Evolutionary conservation across 2,888 invertebrate genomes (phyloP), one percentile per base, ranked within the genome.

Genomic region (Suillia variegata): DNA sequence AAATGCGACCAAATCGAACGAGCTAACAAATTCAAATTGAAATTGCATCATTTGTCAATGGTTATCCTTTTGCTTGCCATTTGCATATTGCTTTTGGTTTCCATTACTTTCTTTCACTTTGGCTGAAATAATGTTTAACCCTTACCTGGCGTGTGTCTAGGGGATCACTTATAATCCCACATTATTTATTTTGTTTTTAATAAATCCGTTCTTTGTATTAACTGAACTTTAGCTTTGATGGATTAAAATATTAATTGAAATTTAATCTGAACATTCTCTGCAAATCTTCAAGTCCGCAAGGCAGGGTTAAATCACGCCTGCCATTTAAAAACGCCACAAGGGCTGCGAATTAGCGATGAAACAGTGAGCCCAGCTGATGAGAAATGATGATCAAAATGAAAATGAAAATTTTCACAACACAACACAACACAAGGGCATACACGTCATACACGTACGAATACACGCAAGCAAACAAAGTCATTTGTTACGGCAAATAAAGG

Each of bases 31-130:
- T 51, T 42, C 45, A 52, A 60, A 62, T 58, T 54, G 58, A 58
- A 62, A 58, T 62, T 56, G 53, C 59, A 60, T 60, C 62, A 59
- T 62, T 62, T 58, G 53, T 58, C 59, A 58, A 42, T 15, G 59
- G 31, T 58, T 53, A 62, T 55, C 42, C 59, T 24, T 49, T 56
- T 24, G 10, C 22, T 48, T 15, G 10, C 17, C 45, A 13, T 5
- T 45, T 20, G n/a, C n/a, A n/a, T n/a, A n/a, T n/a, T n/a, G n/a
- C n/a, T n/a, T n/a, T n/a, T n/a, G n/a, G n/a, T n/a, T n/a, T n/a
- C n/a, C n/a, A n/a, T n/a, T n/a, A n/a, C n/a, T n/a, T n/a, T n/a
- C n/a, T n/a, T n/a, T n/a, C n/a, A n/a, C n/a, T n/a, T n/a, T n/a
- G n/a, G n/a, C n/a, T n/a, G n/a, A n/a, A n/a, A n/a, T n/a, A n/a